Base-by-base conservation (phyloP, 2,113 vertebrate genomes). In the Ctenomys sociabilis region DNA sequence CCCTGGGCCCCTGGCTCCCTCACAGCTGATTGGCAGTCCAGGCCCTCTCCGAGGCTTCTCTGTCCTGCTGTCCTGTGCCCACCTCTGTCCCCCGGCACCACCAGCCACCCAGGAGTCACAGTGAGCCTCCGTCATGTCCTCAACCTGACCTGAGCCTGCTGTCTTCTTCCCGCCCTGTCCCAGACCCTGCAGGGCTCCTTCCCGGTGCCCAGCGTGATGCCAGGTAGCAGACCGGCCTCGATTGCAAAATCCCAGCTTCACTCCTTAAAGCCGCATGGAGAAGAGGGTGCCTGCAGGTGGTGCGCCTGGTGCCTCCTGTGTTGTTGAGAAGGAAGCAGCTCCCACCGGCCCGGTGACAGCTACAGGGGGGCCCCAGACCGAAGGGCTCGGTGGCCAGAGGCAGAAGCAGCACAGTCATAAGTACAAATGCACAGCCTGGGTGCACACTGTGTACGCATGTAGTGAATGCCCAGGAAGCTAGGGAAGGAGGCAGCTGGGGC, bases 331-430 rank as follows among this genome's bases (percentile, higher is more conserved):
- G 30, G 10, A 2, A 61, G 32, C 28, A 3, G 5, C 24, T 43
- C 12, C 5, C 10, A 28, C 9, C 2, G 32, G 64, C 0, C 10
- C 32, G 7, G 26, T 11, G 5, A 22, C 32, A 11, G 75, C 63
- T n/a, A 66, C n/a, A n/a, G n/a, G n/a, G 28, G 2, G 57, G 30
- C 40, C 7, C 87, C 91, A 1, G 37, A 30, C 10, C 2, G 0
- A 0, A 35, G 86, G 61, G 10, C 13, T 32, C 61, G 26, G 0
- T 0, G 0, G 45, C 30, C 54, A 35, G 8, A 40, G 52, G 13
- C 0, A n/a, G 75, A 54, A 19, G 35, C 21, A 1, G 2, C 22
- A 5, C 0, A 3, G 2, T 4, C n/a, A 32, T 37, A 52, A 28
- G 1, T 1, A 35, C 92, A 85, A 22, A 66, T 14, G 7, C 28